Evolutionary conservation across 2,797 vertebrate genomes (phyloP).

Genomic region (Phaenicophaeus curvirostris): DNA sequence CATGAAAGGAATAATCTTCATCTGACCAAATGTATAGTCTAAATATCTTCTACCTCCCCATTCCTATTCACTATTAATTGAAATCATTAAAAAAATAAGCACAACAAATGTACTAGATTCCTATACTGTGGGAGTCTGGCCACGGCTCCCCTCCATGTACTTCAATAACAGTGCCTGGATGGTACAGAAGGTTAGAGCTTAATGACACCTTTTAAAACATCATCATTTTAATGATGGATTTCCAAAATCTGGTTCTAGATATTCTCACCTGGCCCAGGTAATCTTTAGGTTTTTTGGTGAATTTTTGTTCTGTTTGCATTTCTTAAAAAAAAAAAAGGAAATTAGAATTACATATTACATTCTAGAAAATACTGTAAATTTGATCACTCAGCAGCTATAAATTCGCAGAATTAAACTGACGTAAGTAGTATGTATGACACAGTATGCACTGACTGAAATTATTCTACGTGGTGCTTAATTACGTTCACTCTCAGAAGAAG

Average conservation of each 20-base stretch:
- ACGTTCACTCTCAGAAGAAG: background rate
- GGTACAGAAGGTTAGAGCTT: background rate
- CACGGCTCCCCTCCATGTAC: background rate
- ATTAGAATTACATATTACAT: background rate
- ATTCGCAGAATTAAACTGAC: background rate
- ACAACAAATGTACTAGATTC: background rate
- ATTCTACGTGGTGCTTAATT: background rate
- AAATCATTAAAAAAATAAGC: background rate
- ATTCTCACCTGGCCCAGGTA: too few species aligned
- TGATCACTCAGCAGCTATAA: background rate
- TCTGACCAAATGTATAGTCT: background rate
- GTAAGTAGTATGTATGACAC: background rate
- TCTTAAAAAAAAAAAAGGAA: background rate
- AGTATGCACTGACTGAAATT: background rate
- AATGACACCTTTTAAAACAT: background rate
- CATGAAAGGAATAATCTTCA: background rate
- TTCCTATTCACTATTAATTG: background rate
- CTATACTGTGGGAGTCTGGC: background rate
- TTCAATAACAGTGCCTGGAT: background rate
- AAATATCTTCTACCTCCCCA: background rate
- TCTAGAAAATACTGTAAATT: background rate
- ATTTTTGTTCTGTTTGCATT: background rate
- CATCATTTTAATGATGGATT: background rate
- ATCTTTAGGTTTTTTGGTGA: rapidly evolving
- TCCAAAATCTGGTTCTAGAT: background rate